Conservation (phyloP, 2,888 invertebrate species). For the Platynereis dumerilii region DNA sequence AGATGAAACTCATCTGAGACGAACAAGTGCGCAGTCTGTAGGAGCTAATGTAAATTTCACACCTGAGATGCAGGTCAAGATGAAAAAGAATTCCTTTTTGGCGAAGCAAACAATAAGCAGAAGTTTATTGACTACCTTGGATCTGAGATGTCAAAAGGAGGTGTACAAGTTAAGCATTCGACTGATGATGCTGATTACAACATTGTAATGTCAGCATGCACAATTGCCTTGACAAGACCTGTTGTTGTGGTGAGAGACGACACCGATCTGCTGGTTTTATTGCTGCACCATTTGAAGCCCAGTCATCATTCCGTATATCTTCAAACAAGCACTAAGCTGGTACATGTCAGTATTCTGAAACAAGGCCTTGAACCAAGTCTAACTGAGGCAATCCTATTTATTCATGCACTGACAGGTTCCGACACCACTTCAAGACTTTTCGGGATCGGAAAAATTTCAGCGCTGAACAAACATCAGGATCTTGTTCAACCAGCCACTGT, state of each 20-base stretch:
- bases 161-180: constrained; percentile 31
- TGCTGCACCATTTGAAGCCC: constrained; percentile 26
- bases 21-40: constrained; percentile 30
- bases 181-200: constrained; percentile 41
- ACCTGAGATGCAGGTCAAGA: constrained; percentile 28
- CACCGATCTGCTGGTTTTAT: constrained; percentile 42
- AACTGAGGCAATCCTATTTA: neutral
- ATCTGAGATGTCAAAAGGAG: constrained; percentile 19
- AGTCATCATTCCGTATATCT: too few relatives aligned
- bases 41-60: constrained; percentile 32
- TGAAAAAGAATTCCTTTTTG: constrained; percentile 40
- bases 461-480: too few relatives aligned
- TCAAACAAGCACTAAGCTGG: too few relatives aligned
- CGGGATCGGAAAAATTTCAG: neutral
- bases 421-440: neutral
- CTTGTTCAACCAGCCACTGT: neutral
- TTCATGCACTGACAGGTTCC: neutral
- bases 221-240: constrained; percentile 16
- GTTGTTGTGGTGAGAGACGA: constrained; percentile 42
- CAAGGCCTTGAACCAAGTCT: neutral
- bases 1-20: constrained; percentile 37
- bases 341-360: neutral
- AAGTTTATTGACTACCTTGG: constrained; percentile 36
- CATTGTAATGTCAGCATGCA: constrained; percentile 36
- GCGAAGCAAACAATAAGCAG: constrained; percentile 41